Base-by-base conservation (phyloP, 2,888 invertebrate genomes). In the Drosophila cracens region DNA sequence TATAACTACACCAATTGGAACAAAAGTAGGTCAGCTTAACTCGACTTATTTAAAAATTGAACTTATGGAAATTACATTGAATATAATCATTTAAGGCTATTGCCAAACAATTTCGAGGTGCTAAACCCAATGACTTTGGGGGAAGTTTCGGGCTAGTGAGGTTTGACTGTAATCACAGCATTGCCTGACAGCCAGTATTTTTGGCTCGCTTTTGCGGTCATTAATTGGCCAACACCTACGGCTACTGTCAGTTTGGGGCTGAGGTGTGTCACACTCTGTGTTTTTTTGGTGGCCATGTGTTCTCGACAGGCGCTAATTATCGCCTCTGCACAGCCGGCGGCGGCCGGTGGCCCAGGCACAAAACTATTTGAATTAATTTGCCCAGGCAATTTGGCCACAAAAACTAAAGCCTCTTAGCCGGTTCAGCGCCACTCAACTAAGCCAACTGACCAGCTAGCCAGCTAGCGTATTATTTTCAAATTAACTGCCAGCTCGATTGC, bases 221-320 rank as follows among this genome's bases (percentile, higher is more conserved):
- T 79, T 79, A 79, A 79, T 81, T 79, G 79, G 79, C 73, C 61
- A 67, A 67, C 80, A 81, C 82, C 82, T 81, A 80, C 78, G 79
- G 80, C 67, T 56, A 64, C 43, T 57, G 75, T 76, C 79, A 76
- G 60, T 70, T 70, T 60, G 60, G 54, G 31, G 53, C 64, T 34
- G 73, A 81, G 81, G 81, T 81, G 81, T 81, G 81, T 73, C 83
- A 70, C 57, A 60, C 36, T 71, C 27, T 52, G 46, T 27, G 34
- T 36, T 57, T 49, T 13, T 34, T 52, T 48, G 25, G 63, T 66
- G 71, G 73, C 80, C 84, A 87, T 89, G 75, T 90, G 90, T 88
- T 88, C 82, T 82, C 70, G 86, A 89, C 86, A 87, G 85, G 73
- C 87, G 74, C 86, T 87, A 87, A 87, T 87, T 87, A 87, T 87